Conservation (phyloP, 2,888 invertebrate species). For the Scotopteryx bipunctaria region DNA sequence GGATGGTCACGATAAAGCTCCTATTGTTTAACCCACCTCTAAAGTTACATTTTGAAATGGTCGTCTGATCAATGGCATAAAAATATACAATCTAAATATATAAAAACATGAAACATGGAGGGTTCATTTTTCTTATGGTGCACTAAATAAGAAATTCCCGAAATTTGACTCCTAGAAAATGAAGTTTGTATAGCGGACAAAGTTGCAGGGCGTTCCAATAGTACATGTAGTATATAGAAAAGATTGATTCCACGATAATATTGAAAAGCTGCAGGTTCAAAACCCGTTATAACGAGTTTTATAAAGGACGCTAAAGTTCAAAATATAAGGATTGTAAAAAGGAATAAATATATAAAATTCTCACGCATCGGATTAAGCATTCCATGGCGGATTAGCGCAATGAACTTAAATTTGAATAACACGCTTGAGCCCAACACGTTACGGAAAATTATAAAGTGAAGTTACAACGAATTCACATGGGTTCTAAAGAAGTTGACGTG, state of each 20-base stretch:
- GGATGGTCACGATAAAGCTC: slow-evolving; percentile 30
- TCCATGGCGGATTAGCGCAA: slow-evolving; percentile 53
- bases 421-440: slow-evolving; percentile 30
- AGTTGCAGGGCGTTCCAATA: too few relatives aligned
- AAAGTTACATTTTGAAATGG: slow-evolving; percentile 23
- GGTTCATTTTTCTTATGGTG: too few relatives aligned
- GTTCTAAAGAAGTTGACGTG: slow-evolving; percentile 10
- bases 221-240: background rate
- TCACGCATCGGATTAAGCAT: slow-evolving; percentile 54
- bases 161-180: too few relatives aligned
- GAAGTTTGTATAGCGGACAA: too few relatives aligned
- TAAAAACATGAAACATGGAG: too few relatives aligned
- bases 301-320: slow-evolving; percentile 13
- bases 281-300: slow-evolving; percentile 15
- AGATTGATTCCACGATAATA: background rate
- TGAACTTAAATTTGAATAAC: slow-evolving; percentile 43
- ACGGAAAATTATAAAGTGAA: slow-evolving; percentile 40
- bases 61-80: slow-evolving; percentile 13
- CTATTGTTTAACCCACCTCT: slow-evolving; percentile 35
- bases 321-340: slow-evolving; percentile 29
- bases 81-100: too few relatives aligned
- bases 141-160: too few relatives aligned
- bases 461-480: slow-evolving; percentile 29
- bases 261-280: slow-evolving; percentile 1
- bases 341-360: slow-evolving; percentile 35